These are phyloP conservation scores for Stegastes partitus DNA, from an alignment of 2,113 vertebrate genomes.

Conservation along the genomic window DNA sequence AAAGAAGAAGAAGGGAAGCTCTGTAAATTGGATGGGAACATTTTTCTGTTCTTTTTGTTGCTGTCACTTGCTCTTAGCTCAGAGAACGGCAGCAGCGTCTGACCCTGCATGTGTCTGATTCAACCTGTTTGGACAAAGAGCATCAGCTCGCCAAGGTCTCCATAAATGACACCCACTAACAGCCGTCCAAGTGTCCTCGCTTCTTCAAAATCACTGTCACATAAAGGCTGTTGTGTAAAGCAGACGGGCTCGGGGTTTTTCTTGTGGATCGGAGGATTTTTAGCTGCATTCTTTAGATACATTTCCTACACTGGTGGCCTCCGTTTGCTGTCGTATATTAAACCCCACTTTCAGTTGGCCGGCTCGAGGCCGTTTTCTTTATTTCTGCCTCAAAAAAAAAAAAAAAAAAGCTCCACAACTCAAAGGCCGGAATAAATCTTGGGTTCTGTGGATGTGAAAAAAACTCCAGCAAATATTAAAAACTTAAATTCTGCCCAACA, in stretches of 20 bases:
- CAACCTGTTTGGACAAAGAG: neutral
- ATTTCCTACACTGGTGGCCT: too few species aligned
- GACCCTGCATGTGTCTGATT: neutral
- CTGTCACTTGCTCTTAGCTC: neutral
- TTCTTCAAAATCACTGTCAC: slow-evolving; percentile 7
- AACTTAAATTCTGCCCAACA: too few species aligned
- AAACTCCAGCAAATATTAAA: too few species aligned
- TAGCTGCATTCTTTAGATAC: too few species aligned
- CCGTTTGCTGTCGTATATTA: too few species aligned
- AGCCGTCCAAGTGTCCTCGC: neutral
- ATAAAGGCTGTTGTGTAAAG: neutral
- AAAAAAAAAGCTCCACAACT: too few species aligned
- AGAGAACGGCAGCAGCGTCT: neutral
- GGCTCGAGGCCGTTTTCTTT: too few species aligned
- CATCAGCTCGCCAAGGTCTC: neutral
- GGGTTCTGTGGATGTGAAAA: too few species aligned
- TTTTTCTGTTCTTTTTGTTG: neutral
- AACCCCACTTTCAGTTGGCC: too few species aligned
- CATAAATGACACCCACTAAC: neutral
- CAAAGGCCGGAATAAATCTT: too few species aligned
- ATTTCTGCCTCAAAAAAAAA: too few species aligned
- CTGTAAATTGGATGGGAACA: neutral
- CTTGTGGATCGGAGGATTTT: neutral
- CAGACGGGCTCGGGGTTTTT: neutral
- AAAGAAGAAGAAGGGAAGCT: neutral